Base-by-base conservation (phyloP, 2,797 vertebrate genomes). In the Echeneis naucrates region DNA sequence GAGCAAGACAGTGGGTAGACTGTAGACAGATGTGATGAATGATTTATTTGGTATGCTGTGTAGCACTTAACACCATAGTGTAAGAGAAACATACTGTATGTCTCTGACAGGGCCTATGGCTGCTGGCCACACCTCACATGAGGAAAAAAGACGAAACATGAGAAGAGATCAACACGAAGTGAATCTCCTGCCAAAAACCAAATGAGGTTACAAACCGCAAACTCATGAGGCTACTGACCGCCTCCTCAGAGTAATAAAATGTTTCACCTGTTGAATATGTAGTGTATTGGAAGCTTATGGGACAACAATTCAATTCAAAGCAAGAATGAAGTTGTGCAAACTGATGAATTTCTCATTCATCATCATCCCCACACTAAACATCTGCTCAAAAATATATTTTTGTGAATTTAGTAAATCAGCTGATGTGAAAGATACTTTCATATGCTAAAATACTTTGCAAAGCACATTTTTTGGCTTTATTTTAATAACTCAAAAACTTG, bases 11-110 rank as follows among this genome's bases (percentile, higher is more conserved):
- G 56, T 11, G 53, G 47, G 60, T 58, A 44, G 26, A 74, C 56
- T 4, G 73, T 71, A 79, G 63, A 69, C 56, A 83, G 72, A 79
- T 40, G 70, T 56, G 30, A 82, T 78, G 57, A 84, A 91, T 88
- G 51, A 90, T 87, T 91, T 85, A 91, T 87, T 72, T 13, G 62
- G 78, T 68, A 73, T 64, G 65, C 33, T 16, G 32, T 77, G 68
- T 32, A 23, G 72, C 74, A 85, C 67, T 75, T 65, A 67, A 88
- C 78, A 85, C 48, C 42, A 52, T 33, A 10, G 65, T 59, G 68
- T 68, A 82, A 80, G 58, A 65, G 65, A 83, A 78, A 84, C 50
- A 67, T 30, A n/a, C n/a, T n/a, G n/a, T n/a, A 67, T 47, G 61
- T 51, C 68, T 57, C 54, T 26, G 61, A 73, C 69, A 67, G 47